phyloP scores from a whole-genome alignment of 1,140 invertebrate genomes.

The Pseudomyrmex pallidus region DNA sequence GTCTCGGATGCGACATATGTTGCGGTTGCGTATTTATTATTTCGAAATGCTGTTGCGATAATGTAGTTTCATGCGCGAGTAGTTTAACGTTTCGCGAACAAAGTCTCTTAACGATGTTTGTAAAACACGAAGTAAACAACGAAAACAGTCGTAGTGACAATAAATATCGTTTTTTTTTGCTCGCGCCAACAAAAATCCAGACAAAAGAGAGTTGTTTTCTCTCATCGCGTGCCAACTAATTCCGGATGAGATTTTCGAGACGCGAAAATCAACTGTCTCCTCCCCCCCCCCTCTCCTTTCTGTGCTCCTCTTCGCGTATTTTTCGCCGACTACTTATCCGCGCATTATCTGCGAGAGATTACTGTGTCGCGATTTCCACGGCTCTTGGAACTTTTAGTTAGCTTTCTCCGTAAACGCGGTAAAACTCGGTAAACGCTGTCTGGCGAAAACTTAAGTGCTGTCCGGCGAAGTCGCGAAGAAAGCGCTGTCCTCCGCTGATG shows the following conservation, averaged over 20 bases:
- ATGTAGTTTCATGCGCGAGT: not conserved
- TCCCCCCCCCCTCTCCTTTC: no score
- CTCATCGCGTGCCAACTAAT: conserved; percentile 4
- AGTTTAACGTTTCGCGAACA: not conserved
- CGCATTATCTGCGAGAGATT: conserved; percentile 74
- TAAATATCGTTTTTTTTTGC: no score
- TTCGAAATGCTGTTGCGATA: not conserved
- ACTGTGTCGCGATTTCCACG: conserved; percentile 67
- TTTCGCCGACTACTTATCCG: conserved; percentile 68
- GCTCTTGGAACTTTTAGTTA: conserved; percentile 73
- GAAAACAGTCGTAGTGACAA: not conserved
- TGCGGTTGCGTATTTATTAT: not conserved
- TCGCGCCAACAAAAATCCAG: not conserved
- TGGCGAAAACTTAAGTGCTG: conserved; percentile 58
- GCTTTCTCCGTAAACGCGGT: conserved; percentile 56
- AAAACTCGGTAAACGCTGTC: conserved; percentile 66
- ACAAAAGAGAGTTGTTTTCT: not conserved
- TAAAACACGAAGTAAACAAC: not conserved
- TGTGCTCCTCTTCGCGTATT: conserved; percentile 29
- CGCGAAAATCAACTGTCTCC: not conserved
- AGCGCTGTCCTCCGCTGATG: conserved; percentile 28
- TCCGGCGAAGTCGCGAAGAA: conserved; percentile 17
- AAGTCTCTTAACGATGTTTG: not conserved
- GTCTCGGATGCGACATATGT: not conserved
- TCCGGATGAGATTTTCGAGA: conserved; percentile 8